Evolutionary conservation across 2,888 invertebrate genomes (phyloP), one percentile per base, ranked within the genome.

Genomic region (Cheilosia vernalis): DNA sequence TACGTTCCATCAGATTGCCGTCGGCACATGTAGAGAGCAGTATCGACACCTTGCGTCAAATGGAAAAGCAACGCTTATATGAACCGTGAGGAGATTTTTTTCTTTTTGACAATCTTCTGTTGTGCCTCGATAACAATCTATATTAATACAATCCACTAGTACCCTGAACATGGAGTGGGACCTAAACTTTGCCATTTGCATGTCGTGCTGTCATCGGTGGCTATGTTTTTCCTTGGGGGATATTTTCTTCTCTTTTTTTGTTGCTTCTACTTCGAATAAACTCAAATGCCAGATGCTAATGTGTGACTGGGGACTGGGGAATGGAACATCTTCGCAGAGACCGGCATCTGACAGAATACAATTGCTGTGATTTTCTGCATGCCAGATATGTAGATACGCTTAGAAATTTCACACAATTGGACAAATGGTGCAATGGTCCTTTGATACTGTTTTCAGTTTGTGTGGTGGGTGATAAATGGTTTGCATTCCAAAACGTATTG

Each of bases 151-250:
- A 53, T 60, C 56, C 24, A 70, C n/a, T 19, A 61, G 42, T 64
- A 55, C 67, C 47, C 63, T 53, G 42, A 17, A 66, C 27, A 33
- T 33, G 61, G 13, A 13, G 9, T 55, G 24, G 44, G 30, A 55
- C 58, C 53, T 64, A 80, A 84, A 66, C 80, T 84, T 76, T 76
- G 74, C 53, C 70, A 84, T 84, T 84, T 76, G 53, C 69, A 80
- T 84, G 69, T 64, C 53, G 51, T 61, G 63, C 37, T 73, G 60
- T 78, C 51, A 55, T 73, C 67, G 55, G 21, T 42, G 63, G 44
- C 44, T 40, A 24, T 55, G 56, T 33, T 61, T 42, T 55, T 80
- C 63, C 30, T 80, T 60, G 74, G 80, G 72, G 73, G 56, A 49
- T 58, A 21, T 37, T 21, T 55, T 30, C 2, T 10, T 27, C 9